phyloP scores from a whole-genome alignment of 2,888 invertebrate genomes.

The Pristionchus mayeri region DNA sequence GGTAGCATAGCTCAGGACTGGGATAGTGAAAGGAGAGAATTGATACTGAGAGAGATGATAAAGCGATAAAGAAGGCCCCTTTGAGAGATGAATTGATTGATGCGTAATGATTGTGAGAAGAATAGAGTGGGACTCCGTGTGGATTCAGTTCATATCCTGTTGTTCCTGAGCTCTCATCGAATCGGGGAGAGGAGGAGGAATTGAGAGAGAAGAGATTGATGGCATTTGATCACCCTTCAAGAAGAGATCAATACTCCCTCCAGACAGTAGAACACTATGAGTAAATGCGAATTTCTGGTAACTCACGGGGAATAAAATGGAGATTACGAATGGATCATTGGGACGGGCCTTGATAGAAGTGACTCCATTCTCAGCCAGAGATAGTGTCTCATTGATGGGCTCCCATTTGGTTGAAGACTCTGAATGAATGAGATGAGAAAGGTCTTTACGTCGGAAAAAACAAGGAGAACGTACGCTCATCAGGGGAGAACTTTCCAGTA shows the following conservation, averaged over 20 bases:
- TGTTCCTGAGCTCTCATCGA: constrained; percentile 31
- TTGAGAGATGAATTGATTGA: not conserved
- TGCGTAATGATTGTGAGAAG: not conserved
- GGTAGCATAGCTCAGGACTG: too few relatives aligned
- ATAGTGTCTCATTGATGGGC: not conserved
- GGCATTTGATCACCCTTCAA: constrained; percentile 10
- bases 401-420: not conserved
- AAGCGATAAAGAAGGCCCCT: not conserved
- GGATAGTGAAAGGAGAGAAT: not conserved
- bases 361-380: constrained; percentile 25
- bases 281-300: too few relatives aligned
- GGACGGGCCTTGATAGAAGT: constrained; percentile 13
- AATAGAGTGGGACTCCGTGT: not conserved
- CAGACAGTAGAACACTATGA: too few relatives aligned
- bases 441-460: not conserved
- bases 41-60: not conserved
- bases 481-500: not conserved
- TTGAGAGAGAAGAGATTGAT: constrained; percentile 15
- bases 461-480: not conserved
- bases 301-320: constrained; percentile 45
- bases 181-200: constrained; percentile 49
- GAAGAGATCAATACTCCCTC: not conserved
- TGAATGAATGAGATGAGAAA: not conserved
- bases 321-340: not conserved
- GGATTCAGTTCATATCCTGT: not conserved